A percentile compares a stretch with the other conserved stretches of the same genome.
phyloP scores from a whole-genome alignment of 2,113 vertebrate species.

The Trogon melanurus region DNA sequence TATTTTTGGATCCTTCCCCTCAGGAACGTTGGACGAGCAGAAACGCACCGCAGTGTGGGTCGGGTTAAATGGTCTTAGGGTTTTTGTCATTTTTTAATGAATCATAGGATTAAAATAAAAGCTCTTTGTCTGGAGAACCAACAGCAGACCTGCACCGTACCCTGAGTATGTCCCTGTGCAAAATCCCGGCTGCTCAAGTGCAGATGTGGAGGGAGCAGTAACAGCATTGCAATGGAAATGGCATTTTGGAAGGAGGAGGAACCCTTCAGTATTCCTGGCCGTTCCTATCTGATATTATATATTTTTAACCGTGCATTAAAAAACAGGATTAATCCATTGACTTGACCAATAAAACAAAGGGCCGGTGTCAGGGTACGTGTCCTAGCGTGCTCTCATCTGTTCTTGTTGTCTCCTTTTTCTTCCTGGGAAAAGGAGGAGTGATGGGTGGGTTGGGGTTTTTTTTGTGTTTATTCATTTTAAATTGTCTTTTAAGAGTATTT shows the following conservation, averaged over 20 bases:
- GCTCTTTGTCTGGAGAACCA: neutral
- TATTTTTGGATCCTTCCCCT: neutral
- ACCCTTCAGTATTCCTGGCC: accelerated
- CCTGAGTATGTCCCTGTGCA: neutral
- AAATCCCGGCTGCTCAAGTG: neutral
- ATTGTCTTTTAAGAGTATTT: neutral
- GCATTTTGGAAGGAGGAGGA: neutral
- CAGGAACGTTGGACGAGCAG: neutral
- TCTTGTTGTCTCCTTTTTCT: neutral
- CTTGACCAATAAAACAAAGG: neutral
- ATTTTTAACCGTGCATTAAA: neutral
- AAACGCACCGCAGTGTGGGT: neutral
- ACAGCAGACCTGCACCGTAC: neutral
- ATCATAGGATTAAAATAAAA: neutral
- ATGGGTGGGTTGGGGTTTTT: too few species aligned
- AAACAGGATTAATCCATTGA: neutral
- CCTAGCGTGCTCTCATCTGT: neutral
- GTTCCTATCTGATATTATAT: neutral
- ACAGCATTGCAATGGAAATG: neutral
- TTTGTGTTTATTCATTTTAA: neutral
- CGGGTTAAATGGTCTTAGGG: neutral
- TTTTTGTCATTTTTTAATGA: neutral
- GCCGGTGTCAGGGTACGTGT: neutral
- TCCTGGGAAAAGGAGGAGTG: neutral
- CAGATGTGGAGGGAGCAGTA: neutral